Conservation (phyloP, 2,797 vertebrate genomes). For the Chloroceryle amazona region DNA sequence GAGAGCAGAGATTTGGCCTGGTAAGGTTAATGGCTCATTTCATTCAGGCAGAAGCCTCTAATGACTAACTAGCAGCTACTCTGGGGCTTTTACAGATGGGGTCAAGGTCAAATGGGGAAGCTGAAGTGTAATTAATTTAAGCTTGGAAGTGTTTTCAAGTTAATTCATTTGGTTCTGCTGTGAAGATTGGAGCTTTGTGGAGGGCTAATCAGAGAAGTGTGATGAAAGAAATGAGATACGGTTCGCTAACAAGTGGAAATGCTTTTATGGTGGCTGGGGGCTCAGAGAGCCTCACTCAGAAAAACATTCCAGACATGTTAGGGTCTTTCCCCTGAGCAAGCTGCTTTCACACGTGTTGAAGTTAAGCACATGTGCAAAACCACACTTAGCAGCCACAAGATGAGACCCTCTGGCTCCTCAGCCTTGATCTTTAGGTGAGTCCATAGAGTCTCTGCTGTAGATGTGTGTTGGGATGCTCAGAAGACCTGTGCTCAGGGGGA, state of each 20-base stretch:
- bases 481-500: fast-evolving
- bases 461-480: neutral
- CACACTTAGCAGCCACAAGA: neutral
- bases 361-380: neutral
- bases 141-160: slow-evolving; percentile 38
- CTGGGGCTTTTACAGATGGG: slow-evolving; percentile 3
- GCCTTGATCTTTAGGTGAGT: neutral
- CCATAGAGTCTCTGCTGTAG: neutral
- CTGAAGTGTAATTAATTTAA: slow-evolving; percentile 61
- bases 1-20: neutral
- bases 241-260: slow-evolving; percentile 47
- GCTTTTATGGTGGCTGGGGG: slow-evolving; percentile 15
- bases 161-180: slow-evolving; percentile 47
- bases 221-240: slow-evolving; percentile 49
- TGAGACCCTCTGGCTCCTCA: neutral
- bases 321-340: neutral
- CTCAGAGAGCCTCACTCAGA: neutral
- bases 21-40: neutral
- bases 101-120: slow-evolving; percentile 48
- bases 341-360: neutral
- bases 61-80: neutral
- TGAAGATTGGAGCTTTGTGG: slow-evolving; percentile 16
- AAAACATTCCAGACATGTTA: neutral
- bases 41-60: slow-evolving; percentile 4
- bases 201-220: slow-evolving; percentile 10